Percentiles rank a stretch among this genome's conserved stretches.
These are phyloP conservation scores for Mizuhopecten yessoensis DNA, from an alignment of 1,140 invertebrate genomes.

Conservation along the genomic window DNA sequence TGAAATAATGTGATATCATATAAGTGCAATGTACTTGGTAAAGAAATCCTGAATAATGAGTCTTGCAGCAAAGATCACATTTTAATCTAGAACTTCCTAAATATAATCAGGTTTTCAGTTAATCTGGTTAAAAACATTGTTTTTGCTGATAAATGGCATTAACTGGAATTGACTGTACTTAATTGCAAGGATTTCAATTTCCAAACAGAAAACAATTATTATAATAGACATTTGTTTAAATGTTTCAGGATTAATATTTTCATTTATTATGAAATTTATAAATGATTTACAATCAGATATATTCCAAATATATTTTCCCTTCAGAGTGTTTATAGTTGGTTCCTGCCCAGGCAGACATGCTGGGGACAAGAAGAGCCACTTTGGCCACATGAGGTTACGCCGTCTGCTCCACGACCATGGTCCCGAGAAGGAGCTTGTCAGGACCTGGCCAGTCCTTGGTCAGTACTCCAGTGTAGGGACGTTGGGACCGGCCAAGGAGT, in stretches of 20 bases:
- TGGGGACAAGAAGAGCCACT: slow-evolving; percentile 83
- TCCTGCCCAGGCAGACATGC: slow-evolving; percentile 92
- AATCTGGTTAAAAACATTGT: neutral
- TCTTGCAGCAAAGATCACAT: no score
- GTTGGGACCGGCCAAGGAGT: slow-evolving; percentile 88
- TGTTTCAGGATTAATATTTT: no score
- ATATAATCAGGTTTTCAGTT: neutral
- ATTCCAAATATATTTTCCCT: slow-evolving; percentile 51
- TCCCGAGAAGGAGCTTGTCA: slow-evolving; percentile 68
- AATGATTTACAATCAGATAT: neutral
- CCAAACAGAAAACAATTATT: no score
- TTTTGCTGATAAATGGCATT: no score
- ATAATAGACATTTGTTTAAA: no score
- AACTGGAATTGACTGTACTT: no score
- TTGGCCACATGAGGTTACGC: slow-evolving; percentile 89
- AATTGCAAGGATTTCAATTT: neutral
- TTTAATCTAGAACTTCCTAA: no score
- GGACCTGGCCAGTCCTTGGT: slow-evolving; percentile 89
- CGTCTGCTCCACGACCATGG: slow-evolving; percentile 82
- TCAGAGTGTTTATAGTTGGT: slow-evolving; percentile 90
- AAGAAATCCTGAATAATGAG: no score
- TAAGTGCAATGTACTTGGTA: no score
- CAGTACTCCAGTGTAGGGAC: slow-evolving; percentile 96
- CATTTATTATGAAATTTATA: neutral
- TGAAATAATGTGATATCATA: no score